Evolutionary conservation across 2,888 invertebrate species (phyloP), one percentile per base, ranked within the genome.

Genomic region (Yponomeuta plumbellus): DNA sequence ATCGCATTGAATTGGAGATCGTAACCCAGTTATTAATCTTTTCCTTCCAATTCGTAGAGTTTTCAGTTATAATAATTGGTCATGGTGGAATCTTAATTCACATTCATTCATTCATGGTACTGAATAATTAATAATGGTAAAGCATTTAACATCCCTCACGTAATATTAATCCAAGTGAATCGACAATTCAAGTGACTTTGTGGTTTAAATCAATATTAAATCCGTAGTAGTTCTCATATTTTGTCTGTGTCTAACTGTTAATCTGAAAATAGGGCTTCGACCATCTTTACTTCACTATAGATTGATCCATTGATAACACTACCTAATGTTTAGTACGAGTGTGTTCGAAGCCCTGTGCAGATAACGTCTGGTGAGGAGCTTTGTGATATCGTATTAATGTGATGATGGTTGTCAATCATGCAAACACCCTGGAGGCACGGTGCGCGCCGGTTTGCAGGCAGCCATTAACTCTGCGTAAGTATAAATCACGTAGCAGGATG

Each of bases 331-430:
- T 44, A 40, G 44, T 44, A 11, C 3, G 20, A 57, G n/a, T 58
- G 21, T 52, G 61, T 61, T 61, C 17, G 26, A 61, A 26, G 26
- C 61, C 61, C 26, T 26, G 26, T 61, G 23, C 17, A 23, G 61
- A 71, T 77, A 74, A 79, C 76, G 75, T 83, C 80, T 82, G 80
- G 84, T 80, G 77, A 79, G 71, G 74, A 81, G 88, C 85, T 86
- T 86, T 39, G 23, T n/a, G 13, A 63, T 64, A 23, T 56, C 56
- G 26, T 88, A 90, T 89, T 90, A 91, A 90, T 90, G 80, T 88
- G 79, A 86, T 88, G 84, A 89, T 90, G 89, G 88, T 91, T 91
- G 88, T 90, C 89, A 83, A 87, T 90, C 89, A 90, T 90, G 91
- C 91, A 83, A 52, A 85, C 89, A 75, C 72, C 82, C 80, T 79